Evolutionary conservation across 2,113 vertebrate species (phyloP).

Genomic region (Tenebrosternarchus preto): DNA sequence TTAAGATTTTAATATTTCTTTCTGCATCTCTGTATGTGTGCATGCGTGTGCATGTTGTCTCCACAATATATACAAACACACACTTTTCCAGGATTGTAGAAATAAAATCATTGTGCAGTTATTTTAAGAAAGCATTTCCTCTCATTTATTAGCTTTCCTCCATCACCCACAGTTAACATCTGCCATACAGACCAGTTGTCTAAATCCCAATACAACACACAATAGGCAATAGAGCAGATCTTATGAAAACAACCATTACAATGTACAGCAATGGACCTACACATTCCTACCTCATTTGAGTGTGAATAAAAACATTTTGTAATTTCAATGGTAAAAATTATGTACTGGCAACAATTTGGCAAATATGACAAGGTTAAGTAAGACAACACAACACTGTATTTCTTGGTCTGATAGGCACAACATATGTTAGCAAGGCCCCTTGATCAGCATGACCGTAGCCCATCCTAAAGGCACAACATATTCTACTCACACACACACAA

Average conservation of each 20-base stretch:
- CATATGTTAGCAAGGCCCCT: constrained; percentile 44
- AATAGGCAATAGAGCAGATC: constrained; percentile 38
- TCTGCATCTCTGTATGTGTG: no score
- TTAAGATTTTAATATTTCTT: no score
- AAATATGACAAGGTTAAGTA: constrained; percentile 29
- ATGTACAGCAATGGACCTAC: constrained; percentile 7
- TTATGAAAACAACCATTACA: not conserved
- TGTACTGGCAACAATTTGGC: constrained; percentile 8
- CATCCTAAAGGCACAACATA: constrained; percentile 43
- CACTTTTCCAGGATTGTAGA: not conserved
- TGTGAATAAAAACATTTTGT: not conserved
- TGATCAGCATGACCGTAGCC: constrained; percentile 3
- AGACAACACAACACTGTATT: constrained; percentile 27
- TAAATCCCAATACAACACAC: constrained; percentile 40
- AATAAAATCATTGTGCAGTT: constrained; percentile 1
- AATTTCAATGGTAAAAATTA: not conserved
- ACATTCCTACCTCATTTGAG: constrained; percentile 14
- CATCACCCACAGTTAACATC: constrained; percentile 36
- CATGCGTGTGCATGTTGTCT: no score
- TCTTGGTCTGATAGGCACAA: constrained; percentile 39
- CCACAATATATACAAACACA: not conserved
- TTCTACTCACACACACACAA: constrained; percentile 22
- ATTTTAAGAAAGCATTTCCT: constrained; percentile 49
- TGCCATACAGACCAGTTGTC: constrained; percentile 51
- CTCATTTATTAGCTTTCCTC: constrained; percentile 57